Evolutionary conservation across 2,797 vertebrate genomes (phyloP), one percentile per base, ranked within the genome.

Genomic region (Pangasius larnaudii): DNA sequence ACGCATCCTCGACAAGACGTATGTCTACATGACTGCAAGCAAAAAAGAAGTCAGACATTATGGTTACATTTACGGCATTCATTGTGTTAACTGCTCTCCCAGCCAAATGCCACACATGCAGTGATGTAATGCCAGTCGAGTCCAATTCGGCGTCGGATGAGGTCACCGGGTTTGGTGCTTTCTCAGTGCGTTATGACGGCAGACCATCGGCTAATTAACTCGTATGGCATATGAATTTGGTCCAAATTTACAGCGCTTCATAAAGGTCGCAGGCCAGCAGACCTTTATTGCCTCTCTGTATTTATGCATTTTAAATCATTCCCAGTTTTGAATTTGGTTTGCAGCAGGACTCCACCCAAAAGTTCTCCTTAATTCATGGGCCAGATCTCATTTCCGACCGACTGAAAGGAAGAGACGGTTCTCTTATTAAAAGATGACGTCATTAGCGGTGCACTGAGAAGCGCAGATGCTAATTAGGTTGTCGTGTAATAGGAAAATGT

Each of bases 131-230:
- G 49, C 78, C 65, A 83, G 67, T 87, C 51, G 22, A 58, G 79
- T 71, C 79, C 18, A 77, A 85, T 84, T n/a, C 30, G 24, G 85
- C 82, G 8, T 88, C 58, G 39, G 11, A 53, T 75, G 10, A 90
- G 82, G 72, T 89, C 86, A 80, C 63, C 82, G 86, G 74, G 79
- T 85, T 87, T 53, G 81, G 61, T 58, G 7, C 53, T 87, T 84
- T 61, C 84, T 69, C 39, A 27, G 14, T 0, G 22, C 81, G 13
- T 88, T 81, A 69, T 80, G 84, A 86, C 69, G 46, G 83, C 69
- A 87, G 80, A 91, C 79, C 86, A 72, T 72, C 33, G 69, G 79
- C 87, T 83, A 86, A 91, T 91, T 75, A 91, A 69, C 67, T 88
- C 49, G n/a, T 74, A 16, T 85, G 77, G 77, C 88, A 61, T 80